phyloP scores from a whole-genome alignment of 1,140 invertebrate species.

The Thaumatotibia leucotreta region DNA sequence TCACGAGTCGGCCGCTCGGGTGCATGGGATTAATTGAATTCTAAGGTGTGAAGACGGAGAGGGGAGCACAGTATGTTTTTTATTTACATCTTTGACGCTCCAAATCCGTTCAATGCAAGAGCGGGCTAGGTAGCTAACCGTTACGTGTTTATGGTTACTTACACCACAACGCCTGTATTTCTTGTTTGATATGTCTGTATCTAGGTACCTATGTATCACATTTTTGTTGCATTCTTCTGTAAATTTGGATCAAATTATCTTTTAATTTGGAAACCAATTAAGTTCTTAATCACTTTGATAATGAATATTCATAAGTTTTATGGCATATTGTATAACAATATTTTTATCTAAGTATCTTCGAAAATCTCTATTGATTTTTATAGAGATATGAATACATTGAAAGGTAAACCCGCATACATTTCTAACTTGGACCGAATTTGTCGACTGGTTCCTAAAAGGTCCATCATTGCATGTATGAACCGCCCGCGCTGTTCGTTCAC shows the following conservation, averaged over 20 bases:
- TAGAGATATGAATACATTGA: background rate
- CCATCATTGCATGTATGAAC: conserved; percentile 35
- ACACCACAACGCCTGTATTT: background rate
- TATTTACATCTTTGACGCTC: conserved; percentile 8
- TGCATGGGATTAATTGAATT: conserved; percentile 69
- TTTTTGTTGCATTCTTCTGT: background rate
- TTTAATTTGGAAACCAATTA: background rate
- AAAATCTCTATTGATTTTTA: background rate
- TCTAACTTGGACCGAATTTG: conserved; percentile 30
- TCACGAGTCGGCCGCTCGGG: conserved; percentile 55
- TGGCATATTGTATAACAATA: background rate
- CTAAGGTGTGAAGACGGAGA: conserved; percentile 56
- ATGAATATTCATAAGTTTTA: background rate
- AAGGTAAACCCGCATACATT: background rate
- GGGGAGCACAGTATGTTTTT: conserved; percentile 23
- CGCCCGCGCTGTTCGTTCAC: conserved; percentile 26
- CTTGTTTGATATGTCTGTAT: background rate
- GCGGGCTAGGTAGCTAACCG: background rate
- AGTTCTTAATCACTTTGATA: background rate
- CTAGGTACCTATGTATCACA: background rate
- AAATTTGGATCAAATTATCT: background rate
- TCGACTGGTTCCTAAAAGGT: conserved; percentile 39
- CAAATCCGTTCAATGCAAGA: conserved; percentile 13
- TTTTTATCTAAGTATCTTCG: no score
- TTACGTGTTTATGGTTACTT: background rate